Base-by-base conservation (phyloP, 92 coral and sea anemone species). In the Zoanthus sansibaricus region DNA sequence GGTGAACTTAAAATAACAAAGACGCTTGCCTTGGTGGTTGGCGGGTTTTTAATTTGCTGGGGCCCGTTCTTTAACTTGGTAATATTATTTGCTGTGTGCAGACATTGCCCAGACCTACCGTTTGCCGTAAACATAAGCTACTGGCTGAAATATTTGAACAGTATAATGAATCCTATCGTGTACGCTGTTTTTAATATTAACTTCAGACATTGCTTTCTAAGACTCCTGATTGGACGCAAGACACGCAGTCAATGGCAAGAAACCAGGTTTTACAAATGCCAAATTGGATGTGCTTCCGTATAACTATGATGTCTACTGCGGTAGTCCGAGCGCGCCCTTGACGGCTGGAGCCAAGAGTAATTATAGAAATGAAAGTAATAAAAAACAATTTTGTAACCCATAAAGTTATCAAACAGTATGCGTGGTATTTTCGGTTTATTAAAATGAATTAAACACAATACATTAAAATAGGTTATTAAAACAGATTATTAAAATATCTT, bases 21-120 rank as follows among this genome's bases (percentile, higher is more conserved):
- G 77, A 94, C 92, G 1, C 15, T 94, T 13, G 98, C 92, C 3
- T 62, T 94, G 31, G 98, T 94, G 7, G 92, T 94, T 4, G 98
- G 98, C 7, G 92, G 94, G 3, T 94, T 94, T 74, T 72, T 94
- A 21, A 59, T 94, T 3, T 94, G 98, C 75, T 94, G 98, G 98
- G 86, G 92, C 15, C 98, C 98, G 72, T 94, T 94, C 84, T 94
- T 94, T 56, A 78, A 89, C 3, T n/a, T 94, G 58, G 79, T 94
- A 17, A 73, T 94, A 21, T 21, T 80, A 9, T 91, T 71, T 32
- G 96, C 98, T 1, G 86, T 91, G 20, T 94, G 98, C 74, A 73
- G 91, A 17, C 9, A 14, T 72, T 94, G 98, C 45, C 31, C 76
- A 16, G 48, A 69, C 18, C 25, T 71, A 0, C 72, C 92, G 30